These are phyloP conservation scores for Mystacornis crossleyi DNA, from an alignment of 2,113 vertebrate genomes.

Conservation along the genomic window DNA sequence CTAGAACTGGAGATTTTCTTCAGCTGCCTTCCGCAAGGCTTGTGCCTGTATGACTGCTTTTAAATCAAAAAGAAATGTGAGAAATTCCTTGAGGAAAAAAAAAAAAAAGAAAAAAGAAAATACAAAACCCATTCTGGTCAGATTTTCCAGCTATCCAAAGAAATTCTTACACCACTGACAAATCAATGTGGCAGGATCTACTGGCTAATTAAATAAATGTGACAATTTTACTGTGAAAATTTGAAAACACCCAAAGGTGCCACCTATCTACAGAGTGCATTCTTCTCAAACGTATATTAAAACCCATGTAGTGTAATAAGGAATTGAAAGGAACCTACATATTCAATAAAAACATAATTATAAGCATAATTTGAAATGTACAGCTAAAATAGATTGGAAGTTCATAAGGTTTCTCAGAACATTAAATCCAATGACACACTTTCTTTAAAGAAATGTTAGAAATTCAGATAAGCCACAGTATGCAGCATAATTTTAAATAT, in stretches of 20 bases:
- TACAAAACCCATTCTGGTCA: background rate
- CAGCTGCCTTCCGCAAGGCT: background rate
- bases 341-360: conserved; percentile 29
- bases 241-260: conserved; percentile 36
- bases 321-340: background rate
- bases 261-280: background rate
- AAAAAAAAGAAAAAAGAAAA: too few species aligned
- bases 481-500: conserved; percentile 2
- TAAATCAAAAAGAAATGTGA: conserved; percentile 7
- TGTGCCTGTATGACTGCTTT: background rate
- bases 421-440: background rate
- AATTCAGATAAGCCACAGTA: background rate
- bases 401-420: conserved; percentile 16
- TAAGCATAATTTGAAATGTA: conserved; percentile 29
- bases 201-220: conserved; percentile 67
- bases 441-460: conserved; percentile 28
- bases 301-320: background rate
- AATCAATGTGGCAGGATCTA: conserved; percentile 52
- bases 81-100: background rate
- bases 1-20: background rate
- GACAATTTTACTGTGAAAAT: conserved; percentile 49
- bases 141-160: conserved; percentile 53
- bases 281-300: conserved; percentile 27
- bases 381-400: conserved; percentile 3
- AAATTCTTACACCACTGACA: conserved; percentile 36